Evolutionary conservation across 2,888 invertebrate species (phyloP).

Genomic region (Lasioglossum villosulum): DNA sequence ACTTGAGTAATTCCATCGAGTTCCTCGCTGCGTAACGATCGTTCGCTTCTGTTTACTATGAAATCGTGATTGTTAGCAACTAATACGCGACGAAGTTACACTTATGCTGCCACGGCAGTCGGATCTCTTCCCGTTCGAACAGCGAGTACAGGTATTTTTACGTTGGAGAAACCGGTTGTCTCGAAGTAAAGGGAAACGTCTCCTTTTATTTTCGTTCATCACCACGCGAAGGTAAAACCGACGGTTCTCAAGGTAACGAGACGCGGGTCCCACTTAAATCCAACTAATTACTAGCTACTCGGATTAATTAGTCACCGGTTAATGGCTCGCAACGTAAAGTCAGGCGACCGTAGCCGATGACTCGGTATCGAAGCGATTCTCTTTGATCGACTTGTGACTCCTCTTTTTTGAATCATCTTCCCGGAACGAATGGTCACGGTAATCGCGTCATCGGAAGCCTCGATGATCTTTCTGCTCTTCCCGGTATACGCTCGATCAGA

Average conservation of each 20-base stretch:
- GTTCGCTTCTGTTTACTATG: background rate
- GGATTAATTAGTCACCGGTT: conserved; percentile 35
- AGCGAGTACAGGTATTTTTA: conserved; percentile 42
- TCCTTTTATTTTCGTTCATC: conserved; percentile 59
- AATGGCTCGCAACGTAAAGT: conserved; percentile 46
- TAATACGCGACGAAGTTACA: background rate
- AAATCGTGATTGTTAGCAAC: background rate
- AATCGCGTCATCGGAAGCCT: conserved; percentile 8
- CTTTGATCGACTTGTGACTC: conserved; percentile 13
- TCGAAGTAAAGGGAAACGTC: conserved; percentile 30
- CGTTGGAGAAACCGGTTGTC: conserved; percentile 53
- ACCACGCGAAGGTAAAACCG: conserved; percentile 41
- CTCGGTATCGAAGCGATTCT: conserved; percentile 26
- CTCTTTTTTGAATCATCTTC: conserved; percentile 11
- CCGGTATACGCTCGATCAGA: background rate
- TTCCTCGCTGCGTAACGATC: background rate
- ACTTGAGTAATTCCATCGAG: background rate
- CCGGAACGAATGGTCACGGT: background rate
- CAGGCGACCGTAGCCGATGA: conserved; percentile 16
- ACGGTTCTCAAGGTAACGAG: conserved; percentile 28
- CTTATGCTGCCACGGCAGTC: background rate
- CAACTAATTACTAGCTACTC: conserved; percentile 41
- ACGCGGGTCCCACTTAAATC: conserved; percentile 45
- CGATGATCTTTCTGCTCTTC: background rate
- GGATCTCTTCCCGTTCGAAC: conserved; percentile 5